Evolutionary conservation across 2,797 vertebrate species (phyloP).

Genomic region (Sebastes minor): DNA sequence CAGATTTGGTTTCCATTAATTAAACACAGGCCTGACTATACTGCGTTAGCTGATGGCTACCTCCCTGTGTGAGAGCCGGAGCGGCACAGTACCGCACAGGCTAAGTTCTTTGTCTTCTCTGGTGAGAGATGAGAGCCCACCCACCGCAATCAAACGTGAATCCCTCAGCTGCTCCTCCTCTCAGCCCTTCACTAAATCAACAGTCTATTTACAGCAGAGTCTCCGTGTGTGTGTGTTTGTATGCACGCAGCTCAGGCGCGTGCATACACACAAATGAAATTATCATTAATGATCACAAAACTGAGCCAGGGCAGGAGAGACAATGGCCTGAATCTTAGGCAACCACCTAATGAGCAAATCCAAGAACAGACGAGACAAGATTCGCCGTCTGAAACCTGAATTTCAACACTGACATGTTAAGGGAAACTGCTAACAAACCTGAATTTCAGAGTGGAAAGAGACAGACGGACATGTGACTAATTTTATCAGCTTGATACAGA

Average conservation of each 20-base stretch:
- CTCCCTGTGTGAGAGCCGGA: conserved; percentile 52
- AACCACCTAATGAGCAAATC: conserved; percentile 54
- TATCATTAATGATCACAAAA: conserved; percentile 62
- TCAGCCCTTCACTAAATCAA: conserved; percentile 69
- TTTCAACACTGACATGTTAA: conserved; percentile 13
- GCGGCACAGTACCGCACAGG: conserved; percentile 50
- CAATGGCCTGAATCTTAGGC: conserved; percentile 48
- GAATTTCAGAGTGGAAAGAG: not conserved
- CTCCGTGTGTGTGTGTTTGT: not conserved
- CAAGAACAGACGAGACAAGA: conserved; percentile 7
- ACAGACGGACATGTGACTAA: not conserved
- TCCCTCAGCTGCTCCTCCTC: conserved; percentile 73
- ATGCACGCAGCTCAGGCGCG: not conserved
- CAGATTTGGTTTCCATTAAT: conserved; percentile 39
- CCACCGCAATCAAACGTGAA: conserved; percentile 73
- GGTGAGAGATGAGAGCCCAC: conserved; percentile 75
- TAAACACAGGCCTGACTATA: conserved; percentile 11
- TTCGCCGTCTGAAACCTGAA: conserved; percentile 3
- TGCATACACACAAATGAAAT: conserved; percentile 40
- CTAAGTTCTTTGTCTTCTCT: conserved; percentile 77
- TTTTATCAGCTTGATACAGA: conserved; percentile 57
- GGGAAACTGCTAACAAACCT: conserved; percentile 2
- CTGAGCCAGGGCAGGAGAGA: conserved; percentile 47
- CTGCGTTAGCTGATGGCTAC: conserved; percentile 35
- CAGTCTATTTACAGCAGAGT: conserved; percentile 72